Conservation (phyloP, 2,113 vertebrate genomes). For the Coracopsis vasa region DNA sequence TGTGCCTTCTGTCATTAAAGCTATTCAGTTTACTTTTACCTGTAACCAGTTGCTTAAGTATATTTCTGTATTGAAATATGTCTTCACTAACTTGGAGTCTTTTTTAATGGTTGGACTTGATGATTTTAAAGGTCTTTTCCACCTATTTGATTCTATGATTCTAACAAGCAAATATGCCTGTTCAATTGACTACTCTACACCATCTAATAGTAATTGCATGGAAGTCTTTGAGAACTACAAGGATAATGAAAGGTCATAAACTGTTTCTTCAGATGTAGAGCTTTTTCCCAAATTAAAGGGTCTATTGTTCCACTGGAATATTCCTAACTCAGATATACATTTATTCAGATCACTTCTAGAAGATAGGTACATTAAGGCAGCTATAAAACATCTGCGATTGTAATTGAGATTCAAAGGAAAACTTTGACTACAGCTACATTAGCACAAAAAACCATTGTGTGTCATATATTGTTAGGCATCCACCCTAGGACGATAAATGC, state of each 20-base stretch:
- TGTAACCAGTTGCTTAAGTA: neutral
- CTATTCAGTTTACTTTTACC: neutral
- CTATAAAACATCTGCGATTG: neutral
- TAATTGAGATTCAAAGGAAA: neutral
- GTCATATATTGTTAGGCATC: neutral
- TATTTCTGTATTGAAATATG: neutral
- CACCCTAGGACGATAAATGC: neutral
- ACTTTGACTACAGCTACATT: neutral
- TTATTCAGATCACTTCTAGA: neutral
- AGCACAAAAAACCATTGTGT: neutral
- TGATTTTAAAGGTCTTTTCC: neutral
- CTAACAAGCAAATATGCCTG: neutral
- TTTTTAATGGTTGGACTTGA: neutral
- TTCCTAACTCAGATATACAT: neutral
- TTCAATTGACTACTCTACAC: neutral
- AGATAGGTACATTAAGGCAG: neutral
- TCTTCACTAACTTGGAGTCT: neutral
- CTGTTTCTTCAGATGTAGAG: neutral
- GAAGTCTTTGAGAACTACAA: neutral
- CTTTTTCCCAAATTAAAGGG: neutral
- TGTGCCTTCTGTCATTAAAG: neutral
- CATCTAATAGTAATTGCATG: neutral
- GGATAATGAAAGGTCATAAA: neutral
- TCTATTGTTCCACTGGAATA: neutral
- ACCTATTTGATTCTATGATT: neutral